Evolutionary conservation across 1,140 invertebrate genomes (phyloP), one percentile per base, ranked within the genome.

Genomic region (Hylaeus anthracinus): DNA sequence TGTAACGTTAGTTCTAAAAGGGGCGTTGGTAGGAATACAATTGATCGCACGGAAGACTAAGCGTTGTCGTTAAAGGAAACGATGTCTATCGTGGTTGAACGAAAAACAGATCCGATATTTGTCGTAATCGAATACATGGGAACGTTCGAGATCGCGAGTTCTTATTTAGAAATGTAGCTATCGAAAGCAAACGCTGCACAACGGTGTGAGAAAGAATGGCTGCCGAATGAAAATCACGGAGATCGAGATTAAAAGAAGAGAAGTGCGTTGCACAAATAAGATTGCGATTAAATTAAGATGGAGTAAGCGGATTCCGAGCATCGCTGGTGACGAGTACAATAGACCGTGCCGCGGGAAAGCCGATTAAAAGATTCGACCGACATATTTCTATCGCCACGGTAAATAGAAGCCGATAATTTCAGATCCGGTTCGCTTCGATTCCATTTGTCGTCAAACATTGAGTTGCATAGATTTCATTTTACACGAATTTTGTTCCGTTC

Each of bases 221-320:
- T 45, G 3, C 2, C 55, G 39, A 72, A 58, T 15, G 45, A 64
- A 73, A 37, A 55, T 63, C 61, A 2, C 60, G 39, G 39, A 72
- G 63, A 65, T 65, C n/a, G 69, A 71, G 69, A 60, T 60, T 72
- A 56, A 43, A 43, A 43, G 70, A 14, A 72, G 37, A 45, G 4
- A 3, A n/a, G 70, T n/a, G 48, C n/a, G 72, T 73, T 73, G 72
- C 72, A 37, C 26, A 71, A 78, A 78, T 1, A 37, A 61, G 67
- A 78, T 26, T 26, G 45, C 56, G 65, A 61, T 76, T 75, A 37
- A 55, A 71, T 78, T 71, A 78, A n/a, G 63, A 43, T 9, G 14
- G 48, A 26, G 8, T 2, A 37, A 12, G 39, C 39, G 41, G 64
- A 76, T 66, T 66, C n/a, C 8, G n/a, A 43, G 10, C 37, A 6